Evolutionary conservation across 2,113 vertebrate species (phyloP).

Genomic region (Myiozetetes cayanensis): DNA sequence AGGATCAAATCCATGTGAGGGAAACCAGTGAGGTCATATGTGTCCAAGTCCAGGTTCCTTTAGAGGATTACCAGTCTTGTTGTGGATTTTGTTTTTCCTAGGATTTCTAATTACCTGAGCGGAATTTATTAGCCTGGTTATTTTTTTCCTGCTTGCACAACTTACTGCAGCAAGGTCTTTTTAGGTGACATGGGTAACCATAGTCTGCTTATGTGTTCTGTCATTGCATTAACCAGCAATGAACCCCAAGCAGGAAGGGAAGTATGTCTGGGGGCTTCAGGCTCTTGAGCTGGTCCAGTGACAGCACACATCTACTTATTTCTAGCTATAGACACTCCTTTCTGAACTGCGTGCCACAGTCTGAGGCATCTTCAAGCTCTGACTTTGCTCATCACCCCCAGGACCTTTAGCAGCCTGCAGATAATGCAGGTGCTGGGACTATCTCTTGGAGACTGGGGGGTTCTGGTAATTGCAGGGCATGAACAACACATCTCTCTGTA

Average conservation of each 20-base stretch:
- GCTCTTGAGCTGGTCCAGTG: not conserved
- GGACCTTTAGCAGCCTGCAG: not conserved
- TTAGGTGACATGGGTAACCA: not conserved
- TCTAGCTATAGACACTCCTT: not conserved
- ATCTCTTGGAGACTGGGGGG: not conserved
- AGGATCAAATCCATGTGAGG: accelerated
- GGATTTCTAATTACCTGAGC: not conserved
- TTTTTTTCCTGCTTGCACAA: not conserved
- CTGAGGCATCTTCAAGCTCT: not conserved
- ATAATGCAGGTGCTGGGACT: not conserved
- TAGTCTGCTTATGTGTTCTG: not conserved
- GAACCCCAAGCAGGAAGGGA: not conserved
- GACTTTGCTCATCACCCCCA: not conserved
- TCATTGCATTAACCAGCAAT: not conserved
- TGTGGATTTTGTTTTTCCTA: not conserved
- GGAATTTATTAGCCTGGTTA: not conserved
- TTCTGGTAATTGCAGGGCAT: not conserved
- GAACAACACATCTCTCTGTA: not conserved
- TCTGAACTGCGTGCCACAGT: not conserved
- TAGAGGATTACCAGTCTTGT: not conserved
- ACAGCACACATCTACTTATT: not conserved
- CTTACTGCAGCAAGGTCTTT: not conserved
- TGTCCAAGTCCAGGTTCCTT: not conserved
- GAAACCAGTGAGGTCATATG: not conserved
- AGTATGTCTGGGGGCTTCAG: not conserved